phyloP scores from a whole-genome alignment of 2,888 invertebrate genomes.

The Erebia aethiops region DNA sequence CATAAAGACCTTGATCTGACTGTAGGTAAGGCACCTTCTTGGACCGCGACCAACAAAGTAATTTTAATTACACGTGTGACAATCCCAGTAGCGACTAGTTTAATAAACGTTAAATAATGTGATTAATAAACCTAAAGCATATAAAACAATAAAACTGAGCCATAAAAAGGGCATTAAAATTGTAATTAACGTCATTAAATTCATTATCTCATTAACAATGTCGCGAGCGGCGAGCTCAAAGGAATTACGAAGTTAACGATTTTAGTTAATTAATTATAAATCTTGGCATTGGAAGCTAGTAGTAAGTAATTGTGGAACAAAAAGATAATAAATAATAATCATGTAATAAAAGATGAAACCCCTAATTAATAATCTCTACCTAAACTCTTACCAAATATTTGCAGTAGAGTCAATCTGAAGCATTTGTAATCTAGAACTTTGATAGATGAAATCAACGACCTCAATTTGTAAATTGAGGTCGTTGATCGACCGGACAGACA shows the following conservation, averaged over 20 bases:
- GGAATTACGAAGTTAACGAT: slow-evolving; percentile 23
- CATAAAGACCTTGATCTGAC: not conserved
- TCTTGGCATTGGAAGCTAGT: not conserved
- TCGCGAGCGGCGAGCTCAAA: slow-evolving; percentile 23
- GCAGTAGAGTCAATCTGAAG: too few relatives aligned
- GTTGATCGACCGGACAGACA: too few relatives aligned
- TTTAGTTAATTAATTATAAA: slow-evolving; percentile 22
- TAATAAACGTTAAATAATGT: slow-evolving; percentile 36
- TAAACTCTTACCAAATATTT: too few relatives aligned
- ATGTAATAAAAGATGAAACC: too few relatives aligned
- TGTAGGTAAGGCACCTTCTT: not conserved
- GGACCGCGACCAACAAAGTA: slow-evolving; percentile 12
- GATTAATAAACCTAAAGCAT: slow-evolving; percentile 31
- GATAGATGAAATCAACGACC: too few relatives aligned
- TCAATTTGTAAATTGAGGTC: too few relatives aligned
- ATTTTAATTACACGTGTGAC: slow-evolving; percentile 14
- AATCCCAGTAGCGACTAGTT: slow-evolving; percentile 22
- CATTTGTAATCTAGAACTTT: too few relatives aligned
- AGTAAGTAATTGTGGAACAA: not conserved
- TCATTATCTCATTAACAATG: slow-evolving; percentile 31
- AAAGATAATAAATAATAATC: not conserved
- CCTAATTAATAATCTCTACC: too few relatives aligned
- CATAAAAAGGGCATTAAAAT: slow-evolving; percentile 24
- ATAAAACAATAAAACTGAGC: slow-evolving; percentile 30
- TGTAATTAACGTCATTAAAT: slow-evolving; percentile 29